Evolutionary conservation across 2,888 invertebrate species (phyloP).

Genomic region (Eristalis pertinax): DNA sequence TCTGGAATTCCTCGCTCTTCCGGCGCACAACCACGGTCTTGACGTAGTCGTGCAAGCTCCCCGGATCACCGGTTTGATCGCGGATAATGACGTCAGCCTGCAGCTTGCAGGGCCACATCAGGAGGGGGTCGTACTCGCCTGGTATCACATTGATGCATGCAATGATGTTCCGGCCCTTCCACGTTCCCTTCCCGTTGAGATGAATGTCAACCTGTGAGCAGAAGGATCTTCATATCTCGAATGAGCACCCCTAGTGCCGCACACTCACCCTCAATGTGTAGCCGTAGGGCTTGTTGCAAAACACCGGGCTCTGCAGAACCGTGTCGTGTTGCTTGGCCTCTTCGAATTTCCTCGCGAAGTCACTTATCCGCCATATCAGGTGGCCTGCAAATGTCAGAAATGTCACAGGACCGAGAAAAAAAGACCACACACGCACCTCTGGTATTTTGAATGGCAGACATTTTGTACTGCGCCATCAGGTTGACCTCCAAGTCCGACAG

Average conservation of each 20-base stretch:
- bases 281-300: conserved; percentile 88
- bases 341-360: conserved; percentile 85
- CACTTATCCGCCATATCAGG: conserved; percentile 87
- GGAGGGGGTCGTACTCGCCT: conserved; percentile 87
- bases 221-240: background rate
- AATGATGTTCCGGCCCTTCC: conserved; percentile 88
- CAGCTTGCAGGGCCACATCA: conserved; percentile 89
- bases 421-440: conserved; percentile 74
- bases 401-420: background rate
- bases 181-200: conserved; percentile 89
- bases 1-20: conserved; percentile 81
- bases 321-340: conserved; percentile 86
- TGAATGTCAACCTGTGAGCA: conserved; percentile 84
- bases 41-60: conserved; percentile 84
- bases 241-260: background rate
- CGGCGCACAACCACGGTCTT: conserved; percentile 84
- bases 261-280: conserved; percentile 86
- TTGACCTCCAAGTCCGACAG: conserved; percentile 82
- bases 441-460: conserved; percentile 78
- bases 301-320: conserved; percentile 86
- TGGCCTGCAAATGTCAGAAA: conserved; percentile 80
- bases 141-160: conserved; percentile 86
- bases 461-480: conserved; percentile 78
- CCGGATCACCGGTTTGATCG: conserved; percentile 83
- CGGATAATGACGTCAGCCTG: conserved; percentile 85